phyloP scores from a whole-genome alignment of 2,888 invertebrate genomes.

The Itoplectis maculator region DNA sequence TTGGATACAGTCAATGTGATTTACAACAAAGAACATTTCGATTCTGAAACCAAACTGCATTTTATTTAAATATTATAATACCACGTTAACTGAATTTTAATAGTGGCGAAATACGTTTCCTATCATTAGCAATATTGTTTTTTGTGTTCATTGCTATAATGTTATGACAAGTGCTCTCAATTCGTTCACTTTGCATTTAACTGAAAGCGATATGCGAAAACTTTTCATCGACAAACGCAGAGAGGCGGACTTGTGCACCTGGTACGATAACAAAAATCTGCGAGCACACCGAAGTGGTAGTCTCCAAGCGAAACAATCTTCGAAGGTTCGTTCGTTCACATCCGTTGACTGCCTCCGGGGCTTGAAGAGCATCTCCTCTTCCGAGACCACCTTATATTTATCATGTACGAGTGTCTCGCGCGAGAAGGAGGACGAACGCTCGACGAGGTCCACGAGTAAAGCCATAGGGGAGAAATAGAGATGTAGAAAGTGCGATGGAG shows the following conservation, averaged over 20 bases:
- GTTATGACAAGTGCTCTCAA: neutral
- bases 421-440: neutral
- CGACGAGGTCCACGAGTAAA: slow-evolving; percentile 3
- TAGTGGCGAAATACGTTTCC: neutral
- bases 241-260: neutral
- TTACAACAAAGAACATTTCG: no score
- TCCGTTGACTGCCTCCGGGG: slow-evolving; percentile 21
- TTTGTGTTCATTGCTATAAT: neutral
- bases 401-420: slow-evolving; percentile 11
- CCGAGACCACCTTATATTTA: slow-evolving; percentile 24
- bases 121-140: neutral
- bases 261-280: slow-evolving; percentile 7
- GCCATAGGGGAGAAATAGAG: slow-evolving; percentile 32
- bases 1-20: no score
- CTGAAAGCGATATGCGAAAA: slow-evolving; percentile 5
- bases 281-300: neutral
- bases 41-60: no score
- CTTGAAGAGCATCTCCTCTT: slow-evolving; percentile 12
- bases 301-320: slow-evolving; percentile 16
- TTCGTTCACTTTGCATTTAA: neutral
- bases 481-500: slow-evolving; percentile 21
- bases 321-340: slow-evolving; percentile 28
- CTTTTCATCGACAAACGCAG: slow-evolving; percentile 2
- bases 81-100: neutral
- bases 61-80: no score